Conservation (phyloP, 2,888 invertebrate genomes). For the Antheraea assamensis region DNA sequence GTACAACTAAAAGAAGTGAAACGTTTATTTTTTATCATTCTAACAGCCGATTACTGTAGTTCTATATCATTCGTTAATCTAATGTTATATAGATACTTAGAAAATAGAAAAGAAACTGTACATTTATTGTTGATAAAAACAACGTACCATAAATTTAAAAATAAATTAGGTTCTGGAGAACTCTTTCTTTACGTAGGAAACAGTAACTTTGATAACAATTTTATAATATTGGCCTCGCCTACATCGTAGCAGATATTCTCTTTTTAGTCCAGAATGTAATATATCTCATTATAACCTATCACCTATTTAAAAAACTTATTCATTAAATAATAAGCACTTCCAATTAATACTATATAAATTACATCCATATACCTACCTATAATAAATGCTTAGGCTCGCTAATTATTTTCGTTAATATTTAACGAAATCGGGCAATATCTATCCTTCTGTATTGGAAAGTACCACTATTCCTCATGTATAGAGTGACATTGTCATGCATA, state of each 20-base stretch:
- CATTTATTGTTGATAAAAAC: background rate
- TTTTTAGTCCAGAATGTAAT: too few relatives aligned
- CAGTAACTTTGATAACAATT: too few relatives aligned
- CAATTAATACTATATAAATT: too few relatives aligned
- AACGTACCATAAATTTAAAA: background rate
- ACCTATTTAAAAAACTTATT: too few relatives aligned
- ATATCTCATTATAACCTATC: too few relatives aligned
- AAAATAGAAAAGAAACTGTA: too few relatives aligned
- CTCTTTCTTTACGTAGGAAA: background rate
- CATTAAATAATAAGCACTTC: too few relatives aligned
- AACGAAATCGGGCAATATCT: background rate
- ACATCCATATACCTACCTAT: too few relatives aligned
- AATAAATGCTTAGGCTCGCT: too few relatives aligned
- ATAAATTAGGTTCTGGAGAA: background rate
- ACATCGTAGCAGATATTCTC: background rate
- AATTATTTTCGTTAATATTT: background rate
- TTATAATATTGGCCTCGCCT: background rate
- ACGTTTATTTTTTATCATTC: background rate
- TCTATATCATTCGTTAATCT: background rate
- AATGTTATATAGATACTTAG: too few relatives aligned
- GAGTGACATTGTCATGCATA: slow-evolving; percentile 41
- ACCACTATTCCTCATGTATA: slow-evolving; percentile 40
- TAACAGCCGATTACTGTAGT: background rate
- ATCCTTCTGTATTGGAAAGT: slow-evolving; percentile 45
- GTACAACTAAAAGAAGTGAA: background rate